Evolutionary conservation across 2,113 vertebrate species (phyloP), one percentile per base, ranked within the genome.

Genomic region (Morone chrysops): DNA sequence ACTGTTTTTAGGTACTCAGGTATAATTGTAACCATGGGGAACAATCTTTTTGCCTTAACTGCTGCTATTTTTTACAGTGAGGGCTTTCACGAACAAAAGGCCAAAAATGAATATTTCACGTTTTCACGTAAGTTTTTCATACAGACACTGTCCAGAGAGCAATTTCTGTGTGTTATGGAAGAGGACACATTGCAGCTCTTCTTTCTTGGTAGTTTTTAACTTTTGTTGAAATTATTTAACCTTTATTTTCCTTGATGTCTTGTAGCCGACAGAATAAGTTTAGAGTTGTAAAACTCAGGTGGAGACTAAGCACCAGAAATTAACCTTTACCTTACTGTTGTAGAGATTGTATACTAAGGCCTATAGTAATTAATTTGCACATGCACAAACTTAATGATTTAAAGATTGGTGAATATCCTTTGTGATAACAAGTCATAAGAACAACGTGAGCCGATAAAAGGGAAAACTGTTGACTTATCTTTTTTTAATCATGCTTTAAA

Each of bases 31-130:
- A 92, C 80, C 75, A 84, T 77, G 69, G 88, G 90, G 81, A 92
- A 91, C 85, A 88, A 89, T 90, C 77, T 85, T 88, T 89, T 91
- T 90, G 90, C 89, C 92, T 94, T 92, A 93, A 91, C 82, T 89
- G 91, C 87, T 93, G 90, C 90, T 93, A 83, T 82, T 70, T 86
- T 92, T 86, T 80, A 89, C 60, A 81, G 79, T 81, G 75, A 81
- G 63, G 62, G 71, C 78, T 89, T 85, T 86, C 57, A 76, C 77
- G 79, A 80, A 72, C 61, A 70, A 82, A 85, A 81, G 57, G 82
- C 85, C 85, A 87, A 92, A 92, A 75, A 89, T 77, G 6, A 85
- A 76, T 70, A 56, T 73, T 72, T 76, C 14, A 56, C 65, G 51
- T 84, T 86, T 70, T 22, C 38, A 7, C 73, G 51, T 76, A 36